Base-by-base conservation (phyloP, 37 sponge, comb jelly and placozoan species). In the Petrosia ficiformis region DNA sequence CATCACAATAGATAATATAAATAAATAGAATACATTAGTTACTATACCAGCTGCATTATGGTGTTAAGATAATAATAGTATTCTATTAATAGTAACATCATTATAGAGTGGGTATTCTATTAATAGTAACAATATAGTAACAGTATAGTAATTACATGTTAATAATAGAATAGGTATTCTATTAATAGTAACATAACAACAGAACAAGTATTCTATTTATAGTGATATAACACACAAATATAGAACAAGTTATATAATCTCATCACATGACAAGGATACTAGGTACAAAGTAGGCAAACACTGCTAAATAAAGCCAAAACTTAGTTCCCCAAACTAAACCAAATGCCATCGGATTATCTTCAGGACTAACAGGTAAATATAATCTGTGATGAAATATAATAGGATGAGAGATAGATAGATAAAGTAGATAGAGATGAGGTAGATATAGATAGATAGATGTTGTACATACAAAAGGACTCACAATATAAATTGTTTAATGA, bases 281-380 rank as follows among this genome's bases (percentile, higher is more conserved):
- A 33, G 75, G 70, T 24, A 68, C 14, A 32, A 67, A 61, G 56
- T 52, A 71, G n/a, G 33, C 54, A 35, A 78, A 71, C 26, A 82
- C 76, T 1, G 94, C 86, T 59, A 77, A 6, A 69, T 89, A 94
- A 26, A 89, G 40, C 81, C 75, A 75, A 34, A 89, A 41, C 64
- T 89, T 85, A 40, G 87, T 86, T 0, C 79, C 94, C 52, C 89
- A 30, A 26, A 89, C 90, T 0, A 94, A 57, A 2, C 94, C 94
- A 59, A 94, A 70, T 0, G 90, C 82, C 32, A 86, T 54, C 26
- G 94, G 94, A 65, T 77, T 82, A 70, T 71, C 81, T 32, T 80
- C 72, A 4, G 69, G 63, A 26, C 65, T 56, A 0, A 64, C 82
- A 19, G 87, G 83, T 21, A 89, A 41, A 39, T 86, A 94, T 52